These are phyloP conservation scores for Champsocephalus esox DNA, from an alignment of 2,797 vertebrate species.

Conservation along the genomic window DNA sequence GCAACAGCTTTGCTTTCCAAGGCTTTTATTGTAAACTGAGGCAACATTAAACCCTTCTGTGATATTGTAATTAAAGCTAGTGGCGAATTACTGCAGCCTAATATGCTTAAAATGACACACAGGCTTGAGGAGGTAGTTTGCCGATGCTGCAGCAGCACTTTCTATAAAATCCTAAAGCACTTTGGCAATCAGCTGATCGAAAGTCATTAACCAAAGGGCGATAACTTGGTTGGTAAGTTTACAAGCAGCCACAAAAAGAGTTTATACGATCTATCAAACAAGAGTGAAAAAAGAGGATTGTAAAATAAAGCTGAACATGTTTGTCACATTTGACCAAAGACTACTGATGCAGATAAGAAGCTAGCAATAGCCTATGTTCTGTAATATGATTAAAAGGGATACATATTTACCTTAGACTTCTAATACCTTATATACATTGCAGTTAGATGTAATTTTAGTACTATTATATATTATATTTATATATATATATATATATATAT, in stretches of 20 bases:
- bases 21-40: slow-evolving; percentile 32
- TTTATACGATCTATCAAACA: slow-evolving; percentile 24
- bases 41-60: slow-evolving; percentile 11
- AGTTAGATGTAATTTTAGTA: neutral
- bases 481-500: too few relatives aligned
- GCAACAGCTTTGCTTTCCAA: slow-evolving; percentile 42
- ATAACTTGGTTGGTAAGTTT: slow-evolving; percentile 33
- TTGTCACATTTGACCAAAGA: neutral
- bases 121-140: slow-evolving; percentile 7
- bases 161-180: slow-evolving; percentile 15
- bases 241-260: slow-evolving; percentile 6
- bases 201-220: slow-evolving; percentile 15
- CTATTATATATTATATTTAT: too few relatives aligned
- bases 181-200: slow-evolving; percentile 20
- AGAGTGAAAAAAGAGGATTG: slow-evolving; percentile 3
- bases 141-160: neutral
- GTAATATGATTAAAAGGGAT: too few relatives aligned
- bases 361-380: neutral
- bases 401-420: slow-evolving; percentile 1
- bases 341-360: slow-evolving; percentile 5
- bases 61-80: slow-evolving; percentile 50
- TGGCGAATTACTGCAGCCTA: slow-evolving; percentile 19
- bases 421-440: neutral
- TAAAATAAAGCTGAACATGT: neutral
- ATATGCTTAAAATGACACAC: slow-evolving; percentile 24